Evolutionary conservation across 2,888 invertebrate genomes (phyloP), one percentile per base, ranked within the genome.

Genomic region (Nemotelus pantherinus): DNA sequence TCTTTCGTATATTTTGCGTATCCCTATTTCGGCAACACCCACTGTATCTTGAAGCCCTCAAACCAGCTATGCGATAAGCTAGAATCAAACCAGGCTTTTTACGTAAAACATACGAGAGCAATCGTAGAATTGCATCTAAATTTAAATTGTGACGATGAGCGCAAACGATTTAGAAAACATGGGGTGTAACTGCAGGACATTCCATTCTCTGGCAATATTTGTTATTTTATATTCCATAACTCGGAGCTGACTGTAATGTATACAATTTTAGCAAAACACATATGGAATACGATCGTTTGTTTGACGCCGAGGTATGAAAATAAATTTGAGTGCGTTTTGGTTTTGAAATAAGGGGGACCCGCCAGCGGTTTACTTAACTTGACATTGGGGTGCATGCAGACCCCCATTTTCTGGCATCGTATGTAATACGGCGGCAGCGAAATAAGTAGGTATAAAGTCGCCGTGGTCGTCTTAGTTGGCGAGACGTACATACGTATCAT

Each of bases 251-350:
- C 48, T 44, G 39, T 48, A 47, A 48, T 72, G 74, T 74, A 74
- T 60, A 74, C 63, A 74, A 74, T 47, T 74, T 74, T 74, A 74
- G 74, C 74, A 63, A 74, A 74, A 60, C 48, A 48, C 74, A 25
- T 25, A 25, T 25, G 41, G 53, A 70, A 7, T 55, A 50, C n/a
- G 53, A 55, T 70, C 6, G 70, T 70, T 70, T 70, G 39, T 70
- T 70, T 41, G 53, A 43, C 47, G 70, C 70, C 43, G 53, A 53
- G 53, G 70, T 70, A 70, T 70, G 70, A 70, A 70, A 70, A 70
- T 70, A 70, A 70, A 70, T 70, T 25, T 65, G 39, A 53, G 43
- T 55, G 55, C 53, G 25, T 53, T 70, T 55, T 53, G 41, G 50
- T 53, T 53, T 43, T 9, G 25, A 67, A 55, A 55, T 10, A n/a